phyloP scores from a whole-genome alignment of 2,888 invertebrate species.

The Cyaniris semiargus region DNA sequence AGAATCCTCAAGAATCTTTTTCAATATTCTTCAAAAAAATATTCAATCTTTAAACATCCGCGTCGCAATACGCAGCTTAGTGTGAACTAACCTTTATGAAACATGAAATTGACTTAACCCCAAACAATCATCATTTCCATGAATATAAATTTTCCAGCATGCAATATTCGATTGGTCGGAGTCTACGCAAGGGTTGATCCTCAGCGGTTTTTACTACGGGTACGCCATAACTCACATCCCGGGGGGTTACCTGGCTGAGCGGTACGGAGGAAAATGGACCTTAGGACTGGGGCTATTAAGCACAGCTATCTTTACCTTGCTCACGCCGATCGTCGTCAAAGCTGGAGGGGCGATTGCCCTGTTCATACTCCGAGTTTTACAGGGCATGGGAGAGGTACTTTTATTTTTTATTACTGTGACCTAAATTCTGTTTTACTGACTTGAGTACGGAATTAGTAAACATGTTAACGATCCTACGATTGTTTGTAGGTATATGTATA shows the following conservation, averaged over 20 bases:
- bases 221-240: constrained; percentile 93
- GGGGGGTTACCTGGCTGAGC: constrained; percentile 90
- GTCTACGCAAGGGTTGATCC: constrained; percentile 86
- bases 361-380: constrained; percentile 82
- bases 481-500: too few species aligned
- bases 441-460: not conserved
- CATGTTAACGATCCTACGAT: not conserved
- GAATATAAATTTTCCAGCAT: constrained; percentile 52
- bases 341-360: constrained; percentile 79
- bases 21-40: too few species aligned
- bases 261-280: constrained; percentile 92
- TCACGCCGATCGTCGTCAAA: constrained; percentile 88
- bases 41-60: too few species aligned
- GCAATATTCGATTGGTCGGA: constrained; percentile 86
- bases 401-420: constrained; percentile 6
- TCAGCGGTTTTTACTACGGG: constrained; percentile 92
- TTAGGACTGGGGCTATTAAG: constrained; percentile 89
- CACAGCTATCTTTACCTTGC: constrained; percentile 89
- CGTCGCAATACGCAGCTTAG: too few species aligned
- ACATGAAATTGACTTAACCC: not conserved
- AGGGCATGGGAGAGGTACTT: constrained; percentile 88
- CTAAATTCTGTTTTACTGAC: not conserved
- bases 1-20: too few species aligned
- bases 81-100: not conserved
- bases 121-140: not conserved